phyloP scores from a whole-genome alignment of 2,797 vertebrate genomes.

The Chiropotes sagulatus region DNA sequence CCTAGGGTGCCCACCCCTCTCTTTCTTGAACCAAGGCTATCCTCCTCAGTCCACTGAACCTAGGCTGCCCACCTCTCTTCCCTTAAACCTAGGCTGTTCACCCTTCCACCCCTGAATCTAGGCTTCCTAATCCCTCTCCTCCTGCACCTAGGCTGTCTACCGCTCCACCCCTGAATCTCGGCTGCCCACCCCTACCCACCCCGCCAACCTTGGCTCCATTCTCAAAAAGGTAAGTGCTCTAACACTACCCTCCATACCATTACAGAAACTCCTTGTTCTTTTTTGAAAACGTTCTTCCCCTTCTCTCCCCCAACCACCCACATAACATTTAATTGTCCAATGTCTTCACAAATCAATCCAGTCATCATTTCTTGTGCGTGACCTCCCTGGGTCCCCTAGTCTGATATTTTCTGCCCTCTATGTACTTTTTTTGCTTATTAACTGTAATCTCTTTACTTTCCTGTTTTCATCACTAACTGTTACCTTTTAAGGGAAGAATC shows the following conservation, averaged over 20 bases:
- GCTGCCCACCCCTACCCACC: too few relatives aligned
- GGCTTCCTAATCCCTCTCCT: too few relatives aligned
- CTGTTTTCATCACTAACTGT: not conserved
- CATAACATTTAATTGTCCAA: not conserved
- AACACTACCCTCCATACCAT: accelerated
- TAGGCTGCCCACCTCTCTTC: too few relatives aligned
- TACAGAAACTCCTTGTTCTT: not conserved
- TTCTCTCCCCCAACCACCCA: too few relatives aligned
- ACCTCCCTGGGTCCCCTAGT: not conserved
- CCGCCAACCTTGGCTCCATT: not conserved
- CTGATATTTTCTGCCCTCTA: not conserved
- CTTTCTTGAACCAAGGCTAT: too few relatives aligned
- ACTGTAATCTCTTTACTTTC: not conserved
- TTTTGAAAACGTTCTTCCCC: not conserved
- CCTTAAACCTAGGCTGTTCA: too few relatives aligned
- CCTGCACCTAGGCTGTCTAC: not conserved
- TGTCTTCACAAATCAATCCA: not conserved
- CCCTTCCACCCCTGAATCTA: too few relatives aligned
- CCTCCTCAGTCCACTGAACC: too few relatives aligned
- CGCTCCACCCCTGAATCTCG: not conserved
- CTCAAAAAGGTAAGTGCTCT: not conserved
- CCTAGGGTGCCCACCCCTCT: too few relatives aligned
- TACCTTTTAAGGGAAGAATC: not conserved
- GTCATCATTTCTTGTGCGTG: not conserved
- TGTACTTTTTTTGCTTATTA: not conserved